Percentiles rank a stretch among this genome's conserved stretches.
Evolutionary conservation across 2,797 vertebrate genomes (phyloP).

Genomic region (Odontamblyopus lacepedii): DNA sequence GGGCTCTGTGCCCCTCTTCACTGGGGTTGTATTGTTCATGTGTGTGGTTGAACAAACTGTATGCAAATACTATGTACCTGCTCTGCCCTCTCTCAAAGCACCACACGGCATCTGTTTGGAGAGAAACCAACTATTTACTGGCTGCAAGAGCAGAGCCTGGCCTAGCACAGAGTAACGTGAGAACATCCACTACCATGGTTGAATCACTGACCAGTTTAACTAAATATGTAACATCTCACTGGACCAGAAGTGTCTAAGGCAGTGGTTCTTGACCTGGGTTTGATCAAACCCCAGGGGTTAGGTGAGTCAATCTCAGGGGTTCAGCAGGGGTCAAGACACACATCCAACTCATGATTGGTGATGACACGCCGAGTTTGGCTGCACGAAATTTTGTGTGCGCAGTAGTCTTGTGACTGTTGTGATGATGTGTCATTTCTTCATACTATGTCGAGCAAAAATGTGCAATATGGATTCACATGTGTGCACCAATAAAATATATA

Average conservation of each 20-base stretch:
- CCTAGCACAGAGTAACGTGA: slow-evolving; percentile 21
- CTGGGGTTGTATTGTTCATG: slow-evolving; percentile 26
- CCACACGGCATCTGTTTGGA: slow-evolving; percentile 57
- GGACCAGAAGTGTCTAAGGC: background rate
- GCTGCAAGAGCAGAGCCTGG: slow-evolving; percentile 27
- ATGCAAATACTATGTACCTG: slow-evolving; percentile 62
- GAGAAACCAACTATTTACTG: slow-evolving; percentile 51
- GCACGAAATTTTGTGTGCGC: no score
- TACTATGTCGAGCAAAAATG: no score
- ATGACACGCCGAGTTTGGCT: no score
- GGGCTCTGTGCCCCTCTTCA: slow-evolving; percentile 65
- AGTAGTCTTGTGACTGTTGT: no score
- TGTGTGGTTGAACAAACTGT: slow-evolving; percentile 20
- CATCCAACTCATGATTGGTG: no score
- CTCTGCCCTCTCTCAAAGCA: slow-evolving; percentile 56
- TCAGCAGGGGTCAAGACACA: no score
- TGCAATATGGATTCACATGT: no score
- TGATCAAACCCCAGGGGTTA: no score
- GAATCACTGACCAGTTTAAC: background rate
- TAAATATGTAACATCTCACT: slow-evolving; percentile 14
- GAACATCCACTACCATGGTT: slow-evolving; percentile 1
- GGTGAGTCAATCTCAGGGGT: no score
- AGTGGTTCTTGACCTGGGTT: no score
- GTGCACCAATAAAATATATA: no score
- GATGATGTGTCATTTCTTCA: no score